Conservation (phyloP, 2,113 vertebrate species). For the Eptatretus burgeri region DNA sequence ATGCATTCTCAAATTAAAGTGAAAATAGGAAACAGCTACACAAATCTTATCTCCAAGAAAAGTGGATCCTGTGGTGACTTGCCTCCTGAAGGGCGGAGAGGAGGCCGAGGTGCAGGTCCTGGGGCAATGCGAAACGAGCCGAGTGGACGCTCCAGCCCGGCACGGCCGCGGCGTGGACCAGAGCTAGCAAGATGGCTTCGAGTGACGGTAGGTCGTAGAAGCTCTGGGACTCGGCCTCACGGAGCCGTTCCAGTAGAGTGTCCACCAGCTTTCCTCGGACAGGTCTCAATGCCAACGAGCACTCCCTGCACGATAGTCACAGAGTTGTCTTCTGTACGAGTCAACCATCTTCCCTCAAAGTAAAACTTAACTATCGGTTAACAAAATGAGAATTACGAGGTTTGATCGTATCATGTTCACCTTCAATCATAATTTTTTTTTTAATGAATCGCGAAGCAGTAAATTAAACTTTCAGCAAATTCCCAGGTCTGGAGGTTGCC, state of each 20-base stretch:
- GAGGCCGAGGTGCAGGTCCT: slow-evolving; percentile 40
- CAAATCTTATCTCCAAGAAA: no score
- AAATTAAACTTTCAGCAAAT: no score
- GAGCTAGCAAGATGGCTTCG: slow-evolving; percentile 43
- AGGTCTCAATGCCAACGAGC: slow-evolving; percentile 25
- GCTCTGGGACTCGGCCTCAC: slow-evolving; percentile 45
- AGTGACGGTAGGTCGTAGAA: slow-evolving; percentile 82
- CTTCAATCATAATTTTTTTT: no score
- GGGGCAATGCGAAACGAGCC: slow-evolving; percentile 18
- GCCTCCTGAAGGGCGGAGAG: slow-evolving; percentile 62
- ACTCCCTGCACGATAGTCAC: slow-evolving; percentile 20
- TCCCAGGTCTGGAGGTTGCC: no score
- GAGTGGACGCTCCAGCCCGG: slow-evolving; percentile 51
- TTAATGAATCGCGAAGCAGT: no score
- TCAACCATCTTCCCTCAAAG: no score
- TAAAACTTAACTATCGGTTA: no score
- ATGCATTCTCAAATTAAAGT: no score
- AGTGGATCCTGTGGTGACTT: slow-evolving; percentile 8
- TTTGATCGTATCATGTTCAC: no score
- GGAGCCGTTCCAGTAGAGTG: slow-evolving; percentile 43
- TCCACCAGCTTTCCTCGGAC: slow-evolving; percentile 49
- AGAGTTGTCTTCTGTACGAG: no score
- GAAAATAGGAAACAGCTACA: no score
- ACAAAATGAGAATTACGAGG: no score
- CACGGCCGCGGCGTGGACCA: slow-evolving; percentile 44